These are phyloP conservation scores for Catostomus latipinnis DNA, from an alignment of 2,797 vertebrate genomes.

Conservation along the genomic window DNA sequence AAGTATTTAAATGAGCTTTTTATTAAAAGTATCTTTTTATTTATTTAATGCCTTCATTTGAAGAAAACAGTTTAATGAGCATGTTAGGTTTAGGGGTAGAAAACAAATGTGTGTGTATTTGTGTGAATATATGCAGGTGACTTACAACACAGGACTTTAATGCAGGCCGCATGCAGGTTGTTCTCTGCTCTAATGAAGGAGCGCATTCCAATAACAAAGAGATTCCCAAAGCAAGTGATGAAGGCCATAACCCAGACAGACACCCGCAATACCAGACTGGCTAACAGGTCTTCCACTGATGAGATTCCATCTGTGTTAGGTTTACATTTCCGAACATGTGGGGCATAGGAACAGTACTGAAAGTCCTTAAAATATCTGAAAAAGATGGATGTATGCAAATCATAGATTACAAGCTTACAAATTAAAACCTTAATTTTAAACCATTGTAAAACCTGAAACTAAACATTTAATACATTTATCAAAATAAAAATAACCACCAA, in stretches of 20 bases:
- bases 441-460: no score
- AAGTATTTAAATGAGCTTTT: no score
- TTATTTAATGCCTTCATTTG: no score
- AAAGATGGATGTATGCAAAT: background rate
- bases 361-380: constrained; percentile 87
- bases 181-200: constrained; percentile 87
- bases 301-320: constrained; percentile 88
- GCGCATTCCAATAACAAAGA: constrained; percentile 87
- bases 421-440: no score
- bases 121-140: constrained; percentile 43
- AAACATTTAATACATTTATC: no score
- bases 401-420: background rate
- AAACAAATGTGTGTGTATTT: background rate
- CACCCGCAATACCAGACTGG: constrained; percentile 82
- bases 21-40: no score
- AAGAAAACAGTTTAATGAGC: no score
- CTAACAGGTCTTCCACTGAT: constrained; percentile 87
- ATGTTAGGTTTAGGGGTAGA: no score
- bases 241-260: constrained; percentile 89
- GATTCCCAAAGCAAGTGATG: constrained; percentile 87
- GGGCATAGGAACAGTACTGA: constrained; percentile 86
- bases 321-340: constrained; percentile 84
- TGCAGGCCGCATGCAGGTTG: constrained; percentile 82
- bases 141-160: constrained; percentile 90
- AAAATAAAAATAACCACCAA: no score